phyloP scores from a whole-genome alignment of 2,888 invertebrate genomes.

The Rhingia rostrata region DNA sequence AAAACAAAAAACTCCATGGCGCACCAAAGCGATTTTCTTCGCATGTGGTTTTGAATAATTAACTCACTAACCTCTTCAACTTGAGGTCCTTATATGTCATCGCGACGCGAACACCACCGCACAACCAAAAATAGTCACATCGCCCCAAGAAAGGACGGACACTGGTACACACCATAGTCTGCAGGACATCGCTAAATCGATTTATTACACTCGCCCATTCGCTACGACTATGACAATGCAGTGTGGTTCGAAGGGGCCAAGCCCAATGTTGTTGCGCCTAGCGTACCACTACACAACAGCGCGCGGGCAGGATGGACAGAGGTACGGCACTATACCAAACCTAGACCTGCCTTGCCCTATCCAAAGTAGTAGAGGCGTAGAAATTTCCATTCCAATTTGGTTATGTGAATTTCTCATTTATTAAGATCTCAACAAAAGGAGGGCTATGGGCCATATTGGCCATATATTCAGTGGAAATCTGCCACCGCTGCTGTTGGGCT shows the following conservation, averaged over 20 bases:
- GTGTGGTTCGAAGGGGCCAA: slow-evolving; percentile 27
- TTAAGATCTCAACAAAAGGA: slow-evolving; percentile 73
- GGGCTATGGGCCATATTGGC: slow-evolving; percentile 70
- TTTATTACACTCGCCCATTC: slow-evolving; percentile 73
- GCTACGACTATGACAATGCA: slow-evolving; percentile 33
- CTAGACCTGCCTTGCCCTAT: neutral
- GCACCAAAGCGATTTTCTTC: slow-evolving; percentile 30
- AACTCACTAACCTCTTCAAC: slow-evolving; percentile 72
- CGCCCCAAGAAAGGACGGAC: slow-evolving; percentile 35
- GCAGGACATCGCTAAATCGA: slow-evolving; percentile 70
- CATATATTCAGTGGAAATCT: slow-evolving; percentile 65
- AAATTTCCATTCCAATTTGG: slow-evolving; percentile 75
- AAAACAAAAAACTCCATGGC: neutral
- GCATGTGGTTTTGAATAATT: slow-evolving; percentile 68
- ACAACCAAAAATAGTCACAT: slow-evolving; percentile 63
- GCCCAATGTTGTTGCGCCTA: slow-evolving; percentile 27
- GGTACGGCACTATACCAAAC: neutral
- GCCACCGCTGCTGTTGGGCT: slow-evolving; percentile 69
- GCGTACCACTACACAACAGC: neutral
- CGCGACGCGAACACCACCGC: slow-evolving; percentile 56
- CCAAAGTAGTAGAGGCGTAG: slow-evolving; percentile 52
- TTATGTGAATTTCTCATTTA: slow-evolving; percentile 73
- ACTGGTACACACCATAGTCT: slow-evolving; percentile 31
- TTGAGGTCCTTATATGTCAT: slow-evolving; percentile 59
- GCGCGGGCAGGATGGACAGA: too few relatives aligned